phyloP scores from a whole-genome alignment of 2,797 vertebrate genomes.

The Chiloscyllium punctatum region DNA sequence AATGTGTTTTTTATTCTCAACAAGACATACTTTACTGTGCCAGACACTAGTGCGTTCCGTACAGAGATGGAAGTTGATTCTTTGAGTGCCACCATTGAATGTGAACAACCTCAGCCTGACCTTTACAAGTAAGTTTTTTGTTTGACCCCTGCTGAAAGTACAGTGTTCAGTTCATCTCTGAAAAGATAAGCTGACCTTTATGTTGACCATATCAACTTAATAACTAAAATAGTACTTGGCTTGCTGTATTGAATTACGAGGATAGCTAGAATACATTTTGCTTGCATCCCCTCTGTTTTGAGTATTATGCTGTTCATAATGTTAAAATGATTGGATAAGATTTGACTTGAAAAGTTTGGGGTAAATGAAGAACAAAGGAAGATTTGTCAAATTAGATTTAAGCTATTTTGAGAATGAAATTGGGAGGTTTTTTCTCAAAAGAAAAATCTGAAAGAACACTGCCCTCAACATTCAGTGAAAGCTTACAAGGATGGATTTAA shows the following conservation, averaged over 20 bases:
- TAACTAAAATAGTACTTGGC: background rate
- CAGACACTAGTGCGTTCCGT: constrained; percentile 62
- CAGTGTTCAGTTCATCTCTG: background rate
- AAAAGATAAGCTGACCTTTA: background rate
- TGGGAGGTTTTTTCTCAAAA: background rate
- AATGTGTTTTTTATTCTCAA: constrained; percentile 40
- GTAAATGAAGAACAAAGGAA: background rate
- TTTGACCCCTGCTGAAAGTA: too few relatives aligned
- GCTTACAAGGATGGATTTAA: background rate
- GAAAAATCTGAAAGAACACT: background rate
- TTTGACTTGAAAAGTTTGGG: background rate
- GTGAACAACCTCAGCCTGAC: constrained; percentile 93
- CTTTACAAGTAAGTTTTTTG: constrained; percentile 82
- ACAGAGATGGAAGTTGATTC: constrained; percentile 67
- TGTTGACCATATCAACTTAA: background rate
- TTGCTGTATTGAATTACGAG: background rate
- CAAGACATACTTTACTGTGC: constrained; percentile 87
- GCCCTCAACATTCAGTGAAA: background rate
- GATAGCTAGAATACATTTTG: background rate
- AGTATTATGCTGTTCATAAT: background rate
- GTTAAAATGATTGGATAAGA: background rate
- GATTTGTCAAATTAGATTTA: background rate
- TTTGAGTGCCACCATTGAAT: constrained; percentile 85
- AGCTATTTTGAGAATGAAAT: background rate
- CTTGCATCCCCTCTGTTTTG: background rate